phyloP scores from a whole-genome alignment of 2,113 vertebrate genomes.

The Columba janthina region DNA sequence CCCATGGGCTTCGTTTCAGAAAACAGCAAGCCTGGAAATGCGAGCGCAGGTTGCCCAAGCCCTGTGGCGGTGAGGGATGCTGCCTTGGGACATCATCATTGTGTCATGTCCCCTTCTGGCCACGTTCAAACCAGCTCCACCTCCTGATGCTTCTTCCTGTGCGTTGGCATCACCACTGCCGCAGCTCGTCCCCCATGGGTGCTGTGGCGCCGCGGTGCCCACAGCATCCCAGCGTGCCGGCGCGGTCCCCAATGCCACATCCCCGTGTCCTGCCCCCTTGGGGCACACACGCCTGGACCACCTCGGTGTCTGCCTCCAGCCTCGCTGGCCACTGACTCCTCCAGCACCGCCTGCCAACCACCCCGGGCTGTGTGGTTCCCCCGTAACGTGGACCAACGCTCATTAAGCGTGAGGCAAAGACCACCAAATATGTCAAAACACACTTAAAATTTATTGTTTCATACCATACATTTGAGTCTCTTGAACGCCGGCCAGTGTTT shows the following conservation, averaged over 20 bases:
- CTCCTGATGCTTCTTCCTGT: background rate
- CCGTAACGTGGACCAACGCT: constrained; percentile 48
- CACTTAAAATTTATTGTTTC: constrained; percentile 61
- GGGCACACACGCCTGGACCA: background rate
- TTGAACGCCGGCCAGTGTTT: constrained; percentile 49
- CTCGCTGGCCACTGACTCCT: background rate
- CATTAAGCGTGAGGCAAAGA: constrained; percentile 56
- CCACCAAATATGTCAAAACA: constrained; percentile 71
- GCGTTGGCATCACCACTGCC: rapidly evolving
- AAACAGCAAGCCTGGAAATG: background rate
- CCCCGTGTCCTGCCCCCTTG: rapidly evolving
- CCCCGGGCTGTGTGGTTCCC: constrained; percentile 22
- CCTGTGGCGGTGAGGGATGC: background rate
- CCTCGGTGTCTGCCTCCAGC: background rate
- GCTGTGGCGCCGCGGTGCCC: rapidly evolving
- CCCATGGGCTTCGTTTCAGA: background rate
- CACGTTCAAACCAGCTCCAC: background rate
- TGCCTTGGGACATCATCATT: background rate
- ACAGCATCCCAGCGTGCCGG: background rate
- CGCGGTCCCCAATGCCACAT: rapidly evolving
- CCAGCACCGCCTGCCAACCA: constrained; percentile 22
- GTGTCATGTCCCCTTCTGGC: rapidly evolving
- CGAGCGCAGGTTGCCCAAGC: background rate
- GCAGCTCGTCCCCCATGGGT: background rate
- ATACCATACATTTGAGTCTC: constrained; percentile 53